Evolutionary conservation across 1,140 invertebrate genomes (phyloP), one percentile per base, ranked within the genome.

Genomic region (Macrosteles quadrilineatus): DNA sequence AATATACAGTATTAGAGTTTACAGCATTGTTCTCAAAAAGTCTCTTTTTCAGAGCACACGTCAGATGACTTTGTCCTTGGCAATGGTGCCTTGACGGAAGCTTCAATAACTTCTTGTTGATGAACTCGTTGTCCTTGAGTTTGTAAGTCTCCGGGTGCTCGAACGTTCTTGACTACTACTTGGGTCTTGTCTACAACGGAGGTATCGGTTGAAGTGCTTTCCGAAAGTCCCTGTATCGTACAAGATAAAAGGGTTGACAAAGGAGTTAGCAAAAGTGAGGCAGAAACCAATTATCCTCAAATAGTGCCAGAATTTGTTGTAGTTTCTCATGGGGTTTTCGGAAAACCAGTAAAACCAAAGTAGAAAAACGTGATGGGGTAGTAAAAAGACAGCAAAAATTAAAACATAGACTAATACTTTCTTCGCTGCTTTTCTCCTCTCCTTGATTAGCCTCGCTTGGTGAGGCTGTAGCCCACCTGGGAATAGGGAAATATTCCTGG

Each of bases 151-250:
- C n/a, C n/a, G n/a, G n/a, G n/a, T n/a, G n/a, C n/a, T n/a, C n/a
- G n/a, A n/a, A n/a, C n/a, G n/a, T n/a, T n/a, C n/a, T n/a, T n/a
- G n/a, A n/a, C n/a, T n/a, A n/a, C n/a, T n/a, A n/a, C n/a, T n/a
- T n/a, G n/a, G n/a, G 21, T 11, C 21, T 14, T 23, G 14, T 14
- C 40, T 43, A 12, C 29, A 63, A 36, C 68, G 43, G 27, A 75
- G 32, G 6, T 72, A 73, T n/a, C 69, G 70, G 67, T 76, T 64
- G 70, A 76, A 75, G 50, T 75, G 67, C 29, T 94, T 93, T 72
- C 94, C 87, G 79, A 97, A 98, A 29, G 93, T 91, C 23, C 92
- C 91, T 75, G 93, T 95, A 72, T 96, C 90, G 81, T 96, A 97
- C 14, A 97, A 85, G 1, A 94, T 94, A 59, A 96, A 91, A 0